These are phyloP conservation scores for Nudaria mundana DNA, from an alignment of 2,888 invertebrate species.

Conservation along the genomic window DNA sequence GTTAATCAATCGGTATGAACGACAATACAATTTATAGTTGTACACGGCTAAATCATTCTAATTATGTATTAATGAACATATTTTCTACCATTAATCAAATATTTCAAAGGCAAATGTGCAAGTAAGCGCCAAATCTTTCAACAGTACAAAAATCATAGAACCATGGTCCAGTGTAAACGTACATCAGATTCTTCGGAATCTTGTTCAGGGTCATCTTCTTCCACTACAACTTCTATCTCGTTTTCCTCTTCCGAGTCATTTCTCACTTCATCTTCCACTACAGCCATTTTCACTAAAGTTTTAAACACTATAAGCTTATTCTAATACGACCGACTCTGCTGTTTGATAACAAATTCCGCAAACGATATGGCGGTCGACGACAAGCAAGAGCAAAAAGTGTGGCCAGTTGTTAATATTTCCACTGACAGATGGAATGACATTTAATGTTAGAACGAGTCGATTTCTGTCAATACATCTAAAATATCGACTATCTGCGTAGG, in stretches of 20 bases:
- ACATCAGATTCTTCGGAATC: slow-evolving; percentile 73
- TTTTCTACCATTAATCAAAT: background rate
- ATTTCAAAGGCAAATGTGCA: slow-evolving; percentile 13
- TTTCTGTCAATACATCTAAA: too few relatives aligned
- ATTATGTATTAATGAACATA: slow-evolving; percentile 2
- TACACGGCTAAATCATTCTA: too few relatives aligned
- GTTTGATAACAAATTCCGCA: slow-evolving; percentile 60
- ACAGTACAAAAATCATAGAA: too few relatives aligned
- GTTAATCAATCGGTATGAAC: background rate
- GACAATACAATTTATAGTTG: background rate
- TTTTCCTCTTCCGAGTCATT: slow-evolving; percentile 75
- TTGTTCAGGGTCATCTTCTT: slow-evolving; percentile 67
- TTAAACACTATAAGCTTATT: slow-evolving; percentile 17
- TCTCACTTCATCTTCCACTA: slow-evolving; percentile 72
- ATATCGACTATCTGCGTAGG: too few relatives aligned
- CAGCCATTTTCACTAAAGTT: slow-evolving; percentile 59
- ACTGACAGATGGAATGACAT: too few relatives aligned
- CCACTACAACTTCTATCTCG: slow-evolving; percentile 71
- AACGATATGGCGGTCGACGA: slow-evolving; percentile 35
- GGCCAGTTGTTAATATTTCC: slow-evolving; percentile 12
- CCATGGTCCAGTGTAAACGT: too few relatives aligned
- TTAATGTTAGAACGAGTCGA: too few relatives aligned
- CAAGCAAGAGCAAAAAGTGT: slow-evolving; percentile 18
- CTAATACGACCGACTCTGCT: slow-evolving; percentile 34
- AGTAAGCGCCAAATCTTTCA: slow-evolving; percentile 23